Evolutionary conservation across 2,113 vertebrate species (phyloP), one percentile per base, ranked within the genome.

Genomic region (Acanthochromis polyacanthus): DNA sequence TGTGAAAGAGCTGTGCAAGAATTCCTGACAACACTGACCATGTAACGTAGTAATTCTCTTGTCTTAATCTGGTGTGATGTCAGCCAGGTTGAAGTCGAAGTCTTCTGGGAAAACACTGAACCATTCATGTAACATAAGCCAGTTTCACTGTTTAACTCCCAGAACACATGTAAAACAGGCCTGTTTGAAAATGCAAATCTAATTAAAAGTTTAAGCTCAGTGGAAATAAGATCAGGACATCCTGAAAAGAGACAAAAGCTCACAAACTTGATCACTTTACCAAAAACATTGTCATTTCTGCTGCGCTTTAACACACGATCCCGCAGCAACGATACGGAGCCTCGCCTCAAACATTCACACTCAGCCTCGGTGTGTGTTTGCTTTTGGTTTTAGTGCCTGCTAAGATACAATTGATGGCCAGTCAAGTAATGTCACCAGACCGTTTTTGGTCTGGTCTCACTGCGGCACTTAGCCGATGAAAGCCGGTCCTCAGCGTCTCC

Each of bases 401-500:
- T 96, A 95, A 96, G 94, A 95, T 93, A 95, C 96, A 94, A 96
- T 96, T 96, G 95, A 91, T 84, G 82, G 89, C 94, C 93, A 94
- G 95, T 96, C 94, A 92, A 96, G 96, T 97, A 95, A 96, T 95
- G 95, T 96, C 97, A 96, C 96, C 95, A 96, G 97, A 97, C 95
- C 82, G 77, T 95, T 96, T 95, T 93, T 96, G 91, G 91, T 95
- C 93, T 60, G 52, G 93, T 92, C 94, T 94, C 91, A 68, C 93
- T 93, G 95, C 82, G 82, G 85, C 95, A 96, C 96, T 96, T 95
- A 94, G 93, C 90, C 88, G 93, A 94, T 96, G 92, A 97, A 97
- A 98, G 95, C 80, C 62, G 73, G 65, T 88, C 92, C 93, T 94
- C 90, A 57, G 56, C 82, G 92, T 90, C 93, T 90, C 32, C 92